A percentile compares a stretch with the other conserved stretches of the same genome.
These are phyloP conservation scores for Scarus forsteni DNA, from an alignment of 2,797 vertebrate species.

Conservation along the genomic window DNA sequence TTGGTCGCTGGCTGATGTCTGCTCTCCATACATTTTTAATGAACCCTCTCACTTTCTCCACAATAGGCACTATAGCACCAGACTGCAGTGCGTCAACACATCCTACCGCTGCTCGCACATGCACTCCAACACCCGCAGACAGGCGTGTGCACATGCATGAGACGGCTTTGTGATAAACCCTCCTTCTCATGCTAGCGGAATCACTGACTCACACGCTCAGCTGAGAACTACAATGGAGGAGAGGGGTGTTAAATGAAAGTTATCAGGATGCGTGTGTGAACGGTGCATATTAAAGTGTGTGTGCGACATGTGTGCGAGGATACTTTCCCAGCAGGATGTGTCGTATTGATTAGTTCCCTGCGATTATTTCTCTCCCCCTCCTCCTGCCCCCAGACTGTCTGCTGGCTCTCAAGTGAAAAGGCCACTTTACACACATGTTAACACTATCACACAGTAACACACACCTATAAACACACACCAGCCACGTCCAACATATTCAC, in stretches of 20 bases:
- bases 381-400: slow-evolving; percentile 54
- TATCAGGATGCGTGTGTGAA: slow-evolving; percentile 13
- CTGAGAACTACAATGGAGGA: slow-evolving; percentile 32
- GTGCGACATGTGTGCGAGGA: slow-evolving; percentile 36
- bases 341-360: slow-evolving; percentile 81
- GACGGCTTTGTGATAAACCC: slow-evolving; percentile 29
- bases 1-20: slow-evolving; percentile 69
- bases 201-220: slow-evolving; percentile 48
- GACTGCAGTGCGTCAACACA: slow-evolving; percentile 82
- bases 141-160: slow-evolving; percentile 4
- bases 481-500: slow-evolving; percentile 38
- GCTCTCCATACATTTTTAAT: slow-evolving; percentile 90
- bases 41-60: slow-evolving; percentile 84
- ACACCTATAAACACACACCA: slow-evolving; percentile 26
- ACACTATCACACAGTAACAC: slow-evolving; percentile 14
- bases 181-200: slow-evolving; percentile 17
- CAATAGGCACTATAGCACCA: slow-evolving; percentile 77
- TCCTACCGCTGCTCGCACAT: slow-evolving; percentile 44
- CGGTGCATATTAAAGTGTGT: slow-evolving; percentile 21
- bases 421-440: slow-evolving; percentile 56
- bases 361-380: slow-evolving; percentile 74
- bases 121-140: slow-evolving; percentile 32
- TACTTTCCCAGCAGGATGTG: slow-evolving; percentile 77
- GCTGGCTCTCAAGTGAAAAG: slow-evolving; percentile 68
- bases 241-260: slow-evolving; percentile 55